These are phyloP conservation scores for Brienomyrus brachyistius DNA, from an alignment of 2,113 vertebrate species.

Conservation along the genomic window DNA sequence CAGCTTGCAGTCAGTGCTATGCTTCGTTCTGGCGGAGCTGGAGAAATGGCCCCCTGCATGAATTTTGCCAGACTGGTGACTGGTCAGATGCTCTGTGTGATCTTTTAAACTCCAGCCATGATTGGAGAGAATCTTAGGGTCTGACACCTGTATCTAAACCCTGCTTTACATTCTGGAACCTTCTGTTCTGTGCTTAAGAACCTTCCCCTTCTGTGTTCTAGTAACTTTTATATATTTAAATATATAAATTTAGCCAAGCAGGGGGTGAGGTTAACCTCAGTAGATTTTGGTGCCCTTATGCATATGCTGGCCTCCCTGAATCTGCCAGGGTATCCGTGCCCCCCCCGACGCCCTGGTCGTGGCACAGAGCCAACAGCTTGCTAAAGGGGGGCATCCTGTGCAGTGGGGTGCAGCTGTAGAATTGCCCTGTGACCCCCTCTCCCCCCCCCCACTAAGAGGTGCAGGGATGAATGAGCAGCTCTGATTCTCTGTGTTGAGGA, in stretches of 20 bases:
- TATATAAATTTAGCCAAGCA: not conserved
- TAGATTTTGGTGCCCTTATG: not conserved
- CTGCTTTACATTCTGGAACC: not conserved
- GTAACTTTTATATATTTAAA: no score
- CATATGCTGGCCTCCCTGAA: not conserved
- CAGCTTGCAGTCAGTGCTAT: not conserved
- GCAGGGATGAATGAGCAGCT: not conserved
- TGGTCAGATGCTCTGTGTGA: not conserved
- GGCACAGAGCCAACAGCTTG: not conserved
- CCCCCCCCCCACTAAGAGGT: not conserved
- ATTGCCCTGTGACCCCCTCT: not conserved
- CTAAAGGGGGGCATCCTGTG: not conserved
- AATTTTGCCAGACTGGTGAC: not conserved
- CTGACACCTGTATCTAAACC: not conserved
- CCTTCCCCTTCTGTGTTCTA: not conserved
- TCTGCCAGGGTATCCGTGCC: not conserved
- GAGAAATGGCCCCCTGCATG: not conserved
- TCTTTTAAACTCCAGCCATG: not conserved
- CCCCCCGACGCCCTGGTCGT: not conserved
- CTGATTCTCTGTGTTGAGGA: not conserved
- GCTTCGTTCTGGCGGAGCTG: not conserved
- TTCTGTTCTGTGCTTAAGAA: not conserved
- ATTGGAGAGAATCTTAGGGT: not conserved
- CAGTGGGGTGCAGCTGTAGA: not conserved
- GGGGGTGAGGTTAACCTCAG: not conserved